These are phyloP conservation scores for Rhombomys opimus DNA, from an alignment of 2,113 vertebrate species.

Conservation along the genomic window DNA sequence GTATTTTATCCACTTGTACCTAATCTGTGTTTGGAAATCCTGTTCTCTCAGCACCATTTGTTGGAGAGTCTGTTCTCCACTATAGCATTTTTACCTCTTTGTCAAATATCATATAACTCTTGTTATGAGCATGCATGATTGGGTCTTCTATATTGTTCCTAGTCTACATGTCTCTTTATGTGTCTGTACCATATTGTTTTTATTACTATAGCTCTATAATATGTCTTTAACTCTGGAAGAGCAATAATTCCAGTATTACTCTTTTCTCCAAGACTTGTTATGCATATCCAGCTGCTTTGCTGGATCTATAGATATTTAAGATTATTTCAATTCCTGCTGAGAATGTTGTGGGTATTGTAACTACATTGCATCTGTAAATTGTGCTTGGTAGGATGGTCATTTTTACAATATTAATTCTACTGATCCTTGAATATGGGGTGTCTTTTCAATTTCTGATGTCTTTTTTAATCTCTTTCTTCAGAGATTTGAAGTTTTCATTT, in stretches of 20 bases:
- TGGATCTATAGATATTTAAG: neutral
- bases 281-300: neutral
- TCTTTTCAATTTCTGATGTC: neutral
- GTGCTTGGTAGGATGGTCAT: neutral
- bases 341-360: neutral
- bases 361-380: neutral
- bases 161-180: neutral
- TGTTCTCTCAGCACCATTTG: neutral
- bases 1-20: neutral
- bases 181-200: neutral
- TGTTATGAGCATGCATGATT: neutral
- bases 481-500: neutral
- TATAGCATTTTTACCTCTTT: neutral
- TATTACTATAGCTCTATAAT: neutral
- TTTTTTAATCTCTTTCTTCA: neutral
- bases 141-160: neutral
- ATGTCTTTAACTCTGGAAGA: neutral
- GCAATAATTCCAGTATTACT: neutral
- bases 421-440: neutral
- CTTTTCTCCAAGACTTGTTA: neutral
- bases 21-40: neutral
- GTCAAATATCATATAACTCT: neutral
- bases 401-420: neutral
- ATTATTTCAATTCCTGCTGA: neutral
- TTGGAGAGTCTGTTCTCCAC: neutral